Evolutionary conservation across 1,140 invertebrate species (phyloP).

Genomic region (Bombus ignitus): DNA sequence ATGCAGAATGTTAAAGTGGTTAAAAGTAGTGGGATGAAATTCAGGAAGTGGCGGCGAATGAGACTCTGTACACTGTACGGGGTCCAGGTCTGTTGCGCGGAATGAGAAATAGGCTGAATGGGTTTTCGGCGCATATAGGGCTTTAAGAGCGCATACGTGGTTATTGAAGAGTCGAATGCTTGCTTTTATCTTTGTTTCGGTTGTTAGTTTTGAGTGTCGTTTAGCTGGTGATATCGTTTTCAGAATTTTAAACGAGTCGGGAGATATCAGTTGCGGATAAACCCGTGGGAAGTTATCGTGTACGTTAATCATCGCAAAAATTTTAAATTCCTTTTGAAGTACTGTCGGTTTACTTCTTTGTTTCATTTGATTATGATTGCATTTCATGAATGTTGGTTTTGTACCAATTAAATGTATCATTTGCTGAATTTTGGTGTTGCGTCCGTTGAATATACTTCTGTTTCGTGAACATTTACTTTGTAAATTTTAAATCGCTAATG

Average conservation of each 20-base stretch:
- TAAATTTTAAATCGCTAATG: no score
- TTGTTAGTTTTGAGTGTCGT: not conserved
- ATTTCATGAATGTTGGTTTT: no score
- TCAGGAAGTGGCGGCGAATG: slow-evolving; percentile 15
- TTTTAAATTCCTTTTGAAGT: no score
- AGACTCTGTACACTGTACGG: not conserved
- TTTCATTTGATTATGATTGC: no score
- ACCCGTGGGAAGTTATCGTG: not conserved
- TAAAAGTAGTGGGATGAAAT: not conserved
- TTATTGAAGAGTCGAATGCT: not conserved
- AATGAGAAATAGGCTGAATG: not conserved
- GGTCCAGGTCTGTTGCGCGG: not conserved
- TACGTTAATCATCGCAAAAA: no score
- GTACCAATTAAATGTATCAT: no score
- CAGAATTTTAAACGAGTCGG: not conserved
- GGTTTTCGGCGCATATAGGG: no score
- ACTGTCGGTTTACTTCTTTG: no score
- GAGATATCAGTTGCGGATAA: not conserved
- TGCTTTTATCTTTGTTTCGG: not conserved
- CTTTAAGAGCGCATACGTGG: not conserved
- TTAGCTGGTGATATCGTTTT: not conserved
- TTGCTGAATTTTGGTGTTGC: no score
- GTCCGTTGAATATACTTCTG: no score
- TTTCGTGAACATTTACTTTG: no score
- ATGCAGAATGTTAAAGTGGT: no score